Base-by-base conservation (phyloP, 2,113 vertebrate species). In the Centropristis striata region DNA sequence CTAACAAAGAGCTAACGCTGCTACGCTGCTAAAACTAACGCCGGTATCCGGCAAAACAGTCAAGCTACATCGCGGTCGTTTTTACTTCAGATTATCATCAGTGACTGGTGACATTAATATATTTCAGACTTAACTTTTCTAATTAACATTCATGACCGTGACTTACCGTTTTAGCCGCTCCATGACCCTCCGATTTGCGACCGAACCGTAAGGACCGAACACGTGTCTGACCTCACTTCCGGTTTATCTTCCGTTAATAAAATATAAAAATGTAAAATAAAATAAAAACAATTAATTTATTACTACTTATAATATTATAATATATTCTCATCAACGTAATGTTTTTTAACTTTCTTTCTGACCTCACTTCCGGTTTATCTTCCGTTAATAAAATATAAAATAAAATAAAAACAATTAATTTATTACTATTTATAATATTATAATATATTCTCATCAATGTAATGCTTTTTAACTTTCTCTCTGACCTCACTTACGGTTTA, bases 161-260 rank as follows among this genome's bases (percentile, higher is more conserved):
- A 53, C 71, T 6, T 50, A 42, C 51, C 49, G 27, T 44, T 32
- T 4, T 14, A 5, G 3, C 11, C 9, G 16, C 32, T 8, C 16
- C 54, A 49, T 1, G 9, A 4, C 16, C 3, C 1, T 9, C 0
- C 32, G 32, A 6, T 32, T n/a, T n/a, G n/a, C n/a, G n/a, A n/a
- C n/a, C n/a, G 32, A 32, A 6, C 32, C 32, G 32, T n/a, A n/a
- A n/a, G n/a, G n/a, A n/a, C 32, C 32, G 32, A 8, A 0, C 63
- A 47, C 6, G 16, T 41, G 49, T 47, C 23, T 16, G 42, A 60
- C 1, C 20, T 70, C 42, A 64, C 54, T 59, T 71, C 69, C 54
- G 41, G 32, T 9, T 37, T 37, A 8, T 50, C 28, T 4, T 15
- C 21, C 6, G 8, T 8, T 0, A 8, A 23, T 16, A 28, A 55